Base-by-base conservation (phyloP, 2,888 invertebrate species). In the Hemicrepidius hirtus region DNA sequence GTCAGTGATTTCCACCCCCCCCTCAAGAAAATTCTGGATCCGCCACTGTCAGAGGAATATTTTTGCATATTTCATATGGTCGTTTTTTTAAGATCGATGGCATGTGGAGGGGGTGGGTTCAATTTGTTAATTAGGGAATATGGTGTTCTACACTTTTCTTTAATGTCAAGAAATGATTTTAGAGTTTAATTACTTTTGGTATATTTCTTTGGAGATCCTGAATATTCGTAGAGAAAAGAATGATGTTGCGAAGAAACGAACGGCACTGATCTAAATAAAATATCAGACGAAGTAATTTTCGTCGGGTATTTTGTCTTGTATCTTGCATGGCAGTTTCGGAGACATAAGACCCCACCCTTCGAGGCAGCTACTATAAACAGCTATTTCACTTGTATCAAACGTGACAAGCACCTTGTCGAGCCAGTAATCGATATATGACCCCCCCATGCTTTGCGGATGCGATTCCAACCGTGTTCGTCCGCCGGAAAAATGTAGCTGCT, bases 371-470 rank as follows among this genome's bases (percentile, higher is more conserved):
- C 84, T 83, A 85, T 85, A 85, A 85, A 85, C 85, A 85, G 85
- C 84, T 82, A 85, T 85, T 86, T 85, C 84, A 83, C 84, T 85
- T 84, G 84, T 85, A 85, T 85, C 84, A 85, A 84, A 85, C 84
- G 84, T 85, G 85, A 86, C 85, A 84, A 85, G 84, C 84, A 85
- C 85, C 85, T 85, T 85, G 86, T 85, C 85, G 84, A 82, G 83
- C 82, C 76, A 82, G 85, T 84, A 85, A 85, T 85, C 85, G 85
- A 85, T 85, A 85, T 83, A 82, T 82, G 60, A 68, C 50, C 71
- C 69, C 46, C 71, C 65, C 78, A 69, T 75, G 74, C 78, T 76
- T 78, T 79, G 78, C 77, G 78, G 80, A 81, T 81, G 76, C 80
- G 78, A 81, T 80, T 78, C 76, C 72, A 73, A 78, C 77, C 79